These are phyloP conservation scores for Molossus alvarezi DNA, from an alignment of 2,797 vertebrate species.

Conservation along the genomic window DNA sequence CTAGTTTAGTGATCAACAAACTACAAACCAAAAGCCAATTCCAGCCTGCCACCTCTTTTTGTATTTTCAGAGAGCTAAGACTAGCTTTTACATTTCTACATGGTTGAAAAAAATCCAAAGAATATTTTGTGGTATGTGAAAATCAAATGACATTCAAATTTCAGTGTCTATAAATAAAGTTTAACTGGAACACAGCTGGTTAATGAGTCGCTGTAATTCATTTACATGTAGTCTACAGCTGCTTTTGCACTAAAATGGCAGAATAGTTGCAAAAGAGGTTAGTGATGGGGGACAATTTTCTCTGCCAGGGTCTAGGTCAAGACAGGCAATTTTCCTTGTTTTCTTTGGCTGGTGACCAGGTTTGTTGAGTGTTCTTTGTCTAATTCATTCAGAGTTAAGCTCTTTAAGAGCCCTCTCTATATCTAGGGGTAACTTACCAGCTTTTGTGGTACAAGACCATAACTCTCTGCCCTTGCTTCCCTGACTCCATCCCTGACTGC, in stretches of 20 bases:
- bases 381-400: not conserved
- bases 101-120: not conserved
- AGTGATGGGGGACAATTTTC: not conserved
- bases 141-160: not conserved
- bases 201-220: not conserved
- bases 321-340: not conserved
- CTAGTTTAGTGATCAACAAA: not conserved
- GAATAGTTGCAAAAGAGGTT: not conserved
- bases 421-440: not conserved
- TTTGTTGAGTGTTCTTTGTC: not conserved
- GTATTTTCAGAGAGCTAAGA: not conserved
- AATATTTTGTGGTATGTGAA: not conserved
- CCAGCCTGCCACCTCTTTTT: not conserved
- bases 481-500: not conserved
- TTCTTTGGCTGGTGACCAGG: not conserved
- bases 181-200: not conserved
- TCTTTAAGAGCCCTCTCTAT: not conserved
- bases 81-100: slow-evolving; percentile 13
- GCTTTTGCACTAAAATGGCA: not conserved
- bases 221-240: not conserved
- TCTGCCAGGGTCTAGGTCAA: not conserved
- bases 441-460: not conserved
- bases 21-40: not conserved
- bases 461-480: not conserved
- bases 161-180: not conserved